These are phyloP conservation scores for Aegithalos caudatus DNA, from an alignment of 2,113 vertebrate species.

Conservation along the genomic window DNA sequence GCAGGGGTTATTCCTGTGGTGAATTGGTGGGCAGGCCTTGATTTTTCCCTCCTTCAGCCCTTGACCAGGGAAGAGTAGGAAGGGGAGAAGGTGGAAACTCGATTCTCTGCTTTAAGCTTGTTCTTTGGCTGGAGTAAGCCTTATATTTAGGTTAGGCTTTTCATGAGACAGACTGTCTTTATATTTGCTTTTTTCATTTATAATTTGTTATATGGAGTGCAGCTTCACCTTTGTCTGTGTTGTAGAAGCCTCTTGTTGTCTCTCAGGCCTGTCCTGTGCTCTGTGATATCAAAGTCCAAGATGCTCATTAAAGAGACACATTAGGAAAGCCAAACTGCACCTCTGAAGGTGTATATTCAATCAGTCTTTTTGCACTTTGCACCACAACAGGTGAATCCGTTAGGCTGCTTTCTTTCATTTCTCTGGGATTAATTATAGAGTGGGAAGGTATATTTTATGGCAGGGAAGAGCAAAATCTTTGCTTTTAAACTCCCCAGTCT, in stretches of 20 bases:
- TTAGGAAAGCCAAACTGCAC: not conserved
- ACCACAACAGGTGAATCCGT: not conserved
- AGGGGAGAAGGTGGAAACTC: not conserved
- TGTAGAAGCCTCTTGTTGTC: not conserved
- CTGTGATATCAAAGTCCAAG: not conserved
- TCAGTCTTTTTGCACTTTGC: not conserved
- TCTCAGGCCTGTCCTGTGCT: not conserved
- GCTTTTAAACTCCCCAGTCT: not conserved
- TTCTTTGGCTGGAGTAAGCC: not conserved
- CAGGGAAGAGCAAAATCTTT: not conserved
- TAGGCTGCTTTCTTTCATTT: constrained; percentile 18
- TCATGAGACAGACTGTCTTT: not conserved
- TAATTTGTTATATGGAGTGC: not conserved
- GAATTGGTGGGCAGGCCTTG: not conserved
- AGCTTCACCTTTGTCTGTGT: not conserved
- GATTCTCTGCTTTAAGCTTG: not conserved
- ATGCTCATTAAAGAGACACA: not conserved
- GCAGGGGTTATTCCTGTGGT: not conserved
- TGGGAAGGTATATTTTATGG: not conserved
- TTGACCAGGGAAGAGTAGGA: not conserved
- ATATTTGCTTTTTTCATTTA: not conserved
- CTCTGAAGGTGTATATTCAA: not conserved
- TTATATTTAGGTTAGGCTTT: not conserved
- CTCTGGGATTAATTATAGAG: constrained; percentile 61
- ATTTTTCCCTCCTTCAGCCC: not conserved